Evolutionary conservation across 2,888 invertebrate genomes (phyloP).

Genomic region (Tetranychus truncatus): DNA sequence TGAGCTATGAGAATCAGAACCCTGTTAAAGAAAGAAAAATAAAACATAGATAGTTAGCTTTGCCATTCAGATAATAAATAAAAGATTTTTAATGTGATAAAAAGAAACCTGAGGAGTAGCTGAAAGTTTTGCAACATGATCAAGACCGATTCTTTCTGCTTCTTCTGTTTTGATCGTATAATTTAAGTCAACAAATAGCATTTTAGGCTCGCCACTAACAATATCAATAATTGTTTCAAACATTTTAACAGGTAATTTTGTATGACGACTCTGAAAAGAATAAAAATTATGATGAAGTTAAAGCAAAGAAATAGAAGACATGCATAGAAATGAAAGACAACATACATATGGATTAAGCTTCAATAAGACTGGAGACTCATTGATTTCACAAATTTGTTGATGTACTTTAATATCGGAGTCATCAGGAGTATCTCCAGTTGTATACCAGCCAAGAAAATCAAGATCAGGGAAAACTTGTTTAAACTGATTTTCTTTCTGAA

Average conservation of each 20-base stretch:
- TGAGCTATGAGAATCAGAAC: slow-evolving; percentile 18
- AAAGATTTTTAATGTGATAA: neutral
- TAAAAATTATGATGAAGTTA: neutral
- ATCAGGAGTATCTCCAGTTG: slow-evolving; percentile 66
- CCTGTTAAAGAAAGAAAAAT: neutral
- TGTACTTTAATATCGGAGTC: slow-evolving; percentile 76
- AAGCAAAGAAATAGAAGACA: no score
- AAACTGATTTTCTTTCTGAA: slow-evolving; percentile 76
- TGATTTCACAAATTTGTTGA: slow-evolving; percentile 83
- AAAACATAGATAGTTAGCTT: neutral
- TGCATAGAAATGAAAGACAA: neutral
- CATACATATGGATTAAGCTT: slow-evolving; percentile 56
- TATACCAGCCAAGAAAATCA: slow-evolving; percentile 97
- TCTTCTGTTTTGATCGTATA: slow-evolving; percentile 94
- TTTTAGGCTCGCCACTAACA: slow-evolving; percentile 69
- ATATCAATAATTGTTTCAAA: slow-evolving; percentile 92
- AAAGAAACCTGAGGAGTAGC: slow-evolving; percentile 39
- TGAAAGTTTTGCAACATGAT: slow-evolving; percentile 90
- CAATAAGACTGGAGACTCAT: slow-evolving; percentile 82
- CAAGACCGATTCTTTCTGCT: slow-evolving; percentile 92
- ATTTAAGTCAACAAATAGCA: slow-evolving; percentile 75
- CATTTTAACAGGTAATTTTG: slow-evolving; percentile 55
- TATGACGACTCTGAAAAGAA: slow-evolving; percentile 10
- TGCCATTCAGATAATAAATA: no score
- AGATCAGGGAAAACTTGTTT: slow-evolving; percentile 96